Evolutionary conservation across 2,113 vertebrate species (phyloP).

Genomic region (Colistium nudipinnis): DNA sequence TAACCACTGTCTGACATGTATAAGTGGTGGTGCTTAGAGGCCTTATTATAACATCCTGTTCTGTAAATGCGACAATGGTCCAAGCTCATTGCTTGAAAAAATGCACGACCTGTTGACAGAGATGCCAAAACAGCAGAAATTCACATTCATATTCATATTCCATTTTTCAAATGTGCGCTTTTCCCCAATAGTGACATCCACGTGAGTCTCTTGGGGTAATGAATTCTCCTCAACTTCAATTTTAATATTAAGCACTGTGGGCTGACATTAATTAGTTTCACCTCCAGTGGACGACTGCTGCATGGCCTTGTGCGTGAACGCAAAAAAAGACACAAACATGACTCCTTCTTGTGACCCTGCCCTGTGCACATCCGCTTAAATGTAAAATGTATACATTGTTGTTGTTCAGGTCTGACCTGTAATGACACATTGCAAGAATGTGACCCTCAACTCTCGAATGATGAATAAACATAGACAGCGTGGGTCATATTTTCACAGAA

Average conservation of each 20-base stretch:
- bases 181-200: not conserved
- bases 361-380: too few species aligned
- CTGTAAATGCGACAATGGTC: too few species aligned
- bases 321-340: constrained; percentile 8
- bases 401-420: constrained; percentile 49
- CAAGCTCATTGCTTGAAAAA: too few species aligned
- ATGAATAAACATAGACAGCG: not conserved
- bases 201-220: not conserved
- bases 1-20: too few species aligned
- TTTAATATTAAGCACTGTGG: not conserved
- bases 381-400: not conserved
- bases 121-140: too few species aligned
- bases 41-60: too few species aligned
- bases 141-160: not conserved
- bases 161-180: too few species aligned
- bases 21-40: too few species aligned
- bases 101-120: too few species aligned
- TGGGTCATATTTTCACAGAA: not conserved
- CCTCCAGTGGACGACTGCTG: constrained; percentile 5
- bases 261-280: not conserved
- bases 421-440: constrained; percentile 14
- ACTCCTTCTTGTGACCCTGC: too few species aligned
- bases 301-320: not conserved
- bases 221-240: constrained; percentile 5
- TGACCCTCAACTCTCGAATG: not conserved